Evolutionary conservation across 2,888 invertebrate species (phyloP).

Genomic region (Drosophila borborema): DNA sequence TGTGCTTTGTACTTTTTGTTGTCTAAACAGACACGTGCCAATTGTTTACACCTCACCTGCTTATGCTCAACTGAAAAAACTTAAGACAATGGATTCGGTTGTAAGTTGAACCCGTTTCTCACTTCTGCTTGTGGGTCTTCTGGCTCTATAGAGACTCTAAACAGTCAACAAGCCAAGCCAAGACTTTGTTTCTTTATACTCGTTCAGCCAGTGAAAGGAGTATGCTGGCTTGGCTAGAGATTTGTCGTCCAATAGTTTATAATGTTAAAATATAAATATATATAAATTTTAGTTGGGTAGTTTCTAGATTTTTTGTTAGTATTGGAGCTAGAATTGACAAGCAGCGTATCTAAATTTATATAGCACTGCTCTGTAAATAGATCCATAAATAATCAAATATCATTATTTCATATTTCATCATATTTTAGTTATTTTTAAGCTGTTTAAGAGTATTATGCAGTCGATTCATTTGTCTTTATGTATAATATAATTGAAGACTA

Average conservation of each 20-base stretch:
- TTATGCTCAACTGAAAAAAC: conserved; percentile 13
- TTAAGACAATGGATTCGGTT: conserved; percentile 43
- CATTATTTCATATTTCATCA: too few relatives aligned
- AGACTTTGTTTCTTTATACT: conserved; percentile 40
- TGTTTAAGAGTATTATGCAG: neutral
- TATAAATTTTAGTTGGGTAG: too few relatives aligned
- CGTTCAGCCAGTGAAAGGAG: neutral
- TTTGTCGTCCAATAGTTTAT: neutral
- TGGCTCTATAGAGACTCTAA: conserved; percentile 27
- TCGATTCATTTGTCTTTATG: neutral
- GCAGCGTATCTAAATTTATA: too few relatives aligned
- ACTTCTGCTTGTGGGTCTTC: conserved; percentile 71
- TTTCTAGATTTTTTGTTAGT: too few relatives aligned
- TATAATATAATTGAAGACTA: neutral
- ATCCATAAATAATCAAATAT: too few relatives aligned
- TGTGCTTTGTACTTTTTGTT: conserved; percentile 20
- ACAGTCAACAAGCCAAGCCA: conserved; percentile 15
- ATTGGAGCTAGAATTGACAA: too few relatives aligned
- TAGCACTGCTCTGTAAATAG: too few relatives aligned
- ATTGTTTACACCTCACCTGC: conserved; percentile 42
- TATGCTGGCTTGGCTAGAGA: neutral
- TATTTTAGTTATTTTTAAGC: too few relatives aligned
- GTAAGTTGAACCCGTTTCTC: conserved; percentile 48
- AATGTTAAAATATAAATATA: too few relatives aligned
- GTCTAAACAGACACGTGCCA: conserved; percentile 54